Evolutionary conservation across 2,888 invertebrate genomes (phyloP), one percentile per base, ranked within the genome.

Genomic region (Ommatoiulus sabulosus): DNA sequence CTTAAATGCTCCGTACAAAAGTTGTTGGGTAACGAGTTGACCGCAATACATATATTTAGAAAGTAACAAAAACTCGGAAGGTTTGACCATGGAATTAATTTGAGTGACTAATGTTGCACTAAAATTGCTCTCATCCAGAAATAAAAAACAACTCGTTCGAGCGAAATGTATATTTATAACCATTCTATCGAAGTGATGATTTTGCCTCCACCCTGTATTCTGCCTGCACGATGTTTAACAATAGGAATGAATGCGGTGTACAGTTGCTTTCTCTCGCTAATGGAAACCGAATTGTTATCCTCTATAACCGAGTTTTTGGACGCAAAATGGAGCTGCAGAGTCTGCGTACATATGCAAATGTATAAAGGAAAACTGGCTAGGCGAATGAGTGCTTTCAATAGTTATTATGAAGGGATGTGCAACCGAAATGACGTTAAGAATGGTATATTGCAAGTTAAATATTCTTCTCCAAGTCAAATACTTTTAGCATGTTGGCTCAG

Each of bases 401-500:
- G 52, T 72, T 72, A 24, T 24, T 72, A 20, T 24, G 63, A 24
- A 24, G 10, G 72, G 72, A 72, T 72, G 24, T 20, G 72, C 72
- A 20, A 72, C 24, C 72, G 24, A 72, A 72, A 72, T 72, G 72
- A 20, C 24, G 72, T 24, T 24, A 24, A 72, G 72, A 72, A 72
- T 72, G 24, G 72, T 20, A 72, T 72, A 24, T 72, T 24, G 7
- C 7, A 72, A 72, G 72, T 72, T 72, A 72, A 72, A 72, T 72
- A 72, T 72, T 72, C 72, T 4, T 24, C 24, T 72, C 6, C 24
- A 72, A 72, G 72, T 72, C 72, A 72, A 72, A 72, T 72, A 72
- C 72, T 24, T 72, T 72, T 72, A 72, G 24, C 20, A 72, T 72
- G 72, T 72, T 72, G 72, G 72, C 24, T 72, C 72, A 72, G 72